Conservation (phyloP, 1,140 invertebrate species). For the Caerostris darwini region DNA sequence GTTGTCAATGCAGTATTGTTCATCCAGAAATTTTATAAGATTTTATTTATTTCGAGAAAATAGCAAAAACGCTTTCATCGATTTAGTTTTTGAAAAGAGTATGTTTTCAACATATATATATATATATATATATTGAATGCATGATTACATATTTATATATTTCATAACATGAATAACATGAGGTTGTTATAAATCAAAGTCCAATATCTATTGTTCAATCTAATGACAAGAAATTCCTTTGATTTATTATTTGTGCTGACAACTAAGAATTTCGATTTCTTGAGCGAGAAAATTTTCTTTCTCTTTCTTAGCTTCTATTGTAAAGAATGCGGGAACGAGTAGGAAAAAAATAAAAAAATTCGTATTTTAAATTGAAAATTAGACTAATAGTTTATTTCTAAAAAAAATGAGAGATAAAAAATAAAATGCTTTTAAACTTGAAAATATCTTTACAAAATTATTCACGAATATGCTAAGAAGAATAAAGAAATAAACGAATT, state of each 20-base stretch:
- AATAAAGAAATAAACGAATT: no score
- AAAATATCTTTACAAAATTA: no score
- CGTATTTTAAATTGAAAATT: background rate
- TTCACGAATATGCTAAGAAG: no score
- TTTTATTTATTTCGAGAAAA: background rate
- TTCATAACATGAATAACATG: background rate
- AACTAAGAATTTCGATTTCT: background rate
- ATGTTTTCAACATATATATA: background rate
- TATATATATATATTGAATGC: background rate
- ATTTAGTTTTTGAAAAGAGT: background rate
- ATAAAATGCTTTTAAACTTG: no score
- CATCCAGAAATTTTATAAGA: background rate
- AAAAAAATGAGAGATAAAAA: no score
- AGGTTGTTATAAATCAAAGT: background rate
- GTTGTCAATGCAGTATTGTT: constrained; percentile 10
- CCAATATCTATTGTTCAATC: background rate
- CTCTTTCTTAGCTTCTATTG: background rate
- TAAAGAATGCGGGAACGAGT: background rate
- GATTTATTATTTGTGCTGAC: background rate
- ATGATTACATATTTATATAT: background rate
- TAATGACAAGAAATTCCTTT: constrained; percentile 3
- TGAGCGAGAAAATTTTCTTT: background rate
- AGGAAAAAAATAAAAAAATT: background rate
- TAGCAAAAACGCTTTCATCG: background rate
- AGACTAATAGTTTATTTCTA: background rate